Base-by-base conservation (phyloP, 2,888 invertebrate species). In the Apodemia mormo region DNA sequence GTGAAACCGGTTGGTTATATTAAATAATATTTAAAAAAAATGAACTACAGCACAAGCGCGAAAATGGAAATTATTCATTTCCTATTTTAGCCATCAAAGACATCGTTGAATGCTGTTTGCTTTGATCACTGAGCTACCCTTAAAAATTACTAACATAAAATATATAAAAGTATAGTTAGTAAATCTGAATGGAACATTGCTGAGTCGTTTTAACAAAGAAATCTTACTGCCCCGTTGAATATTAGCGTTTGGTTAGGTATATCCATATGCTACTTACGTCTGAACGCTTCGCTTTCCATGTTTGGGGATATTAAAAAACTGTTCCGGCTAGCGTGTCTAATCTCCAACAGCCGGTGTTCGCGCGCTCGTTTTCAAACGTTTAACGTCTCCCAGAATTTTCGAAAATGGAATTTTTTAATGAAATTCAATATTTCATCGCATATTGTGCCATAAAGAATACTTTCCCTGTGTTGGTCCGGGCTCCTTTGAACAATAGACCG, bases 301-400 rank as follows among this genome's bases (percentile, higher is more conserved):
- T 92, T 90, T 89, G 89, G 86, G 87, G 90, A 92, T 93, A 93
- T 93, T 93, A 93, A 91, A 93, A 92, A 92, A 92, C 86, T 93
- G 92, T 91, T 92, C 92, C 91, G 92, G 90, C 89, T 90, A 93
- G 87, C 93, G 92, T 92, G 90, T 86, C 90, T 92, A 93, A 93
- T 92, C 87, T 88, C 77, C 81, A 76, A 80, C 92, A 93, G 90
- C 90, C 91, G 92, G 88, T 83, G 88, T 82, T 82, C 77, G 78
- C 78, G 77, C 77, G 78, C 78, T 78, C 76, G 76, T 77, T 77
- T 71, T 68, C 74, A 75, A 79, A 75, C 69, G 30, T 58, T 58
- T 30, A 74, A 78, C 78, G 76, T 80, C 78, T 76, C 73, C 73
- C 71, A 77, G 74, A 76, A 77, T 81, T 81, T 79, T 79, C 70